Conservation (phyloP, 2,888 invertebrate genomes). For the Drosophila ustulata region DNA sequence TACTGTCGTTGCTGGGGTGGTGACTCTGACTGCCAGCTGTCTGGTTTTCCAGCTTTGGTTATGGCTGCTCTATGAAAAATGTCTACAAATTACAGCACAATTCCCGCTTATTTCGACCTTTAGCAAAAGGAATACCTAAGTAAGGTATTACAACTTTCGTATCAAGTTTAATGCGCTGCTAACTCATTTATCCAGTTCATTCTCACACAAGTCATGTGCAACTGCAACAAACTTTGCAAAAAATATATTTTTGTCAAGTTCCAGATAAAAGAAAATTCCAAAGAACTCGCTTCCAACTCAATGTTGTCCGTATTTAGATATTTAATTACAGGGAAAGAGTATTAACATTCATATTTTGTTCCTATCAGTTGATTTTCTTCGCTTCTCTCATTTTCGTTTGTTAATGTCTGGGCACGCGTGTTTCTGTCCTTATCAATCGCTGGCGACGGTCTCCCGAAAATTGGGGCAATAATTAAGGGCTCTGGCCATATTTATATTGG, state of each 20-base stretch:
- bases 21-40: slow-evolving; percentile 34
- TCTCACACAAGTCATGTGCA: neutral
- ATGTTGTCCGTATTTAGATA: neutral
- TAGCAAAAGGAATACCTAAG: slow-evolving; percentile 21
- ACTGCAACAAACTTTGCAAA: neutral
- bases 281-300: neutral
- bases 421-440: slow-evolving; percentile 27
- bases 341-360: neutral
- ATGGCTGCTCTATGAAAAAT: slow-evolving; percentile 57
- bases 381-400: slow-evolving; percentile 2
- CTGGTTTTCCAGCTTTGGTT: slow-evolving; percentile 34
- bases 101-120: slow-evolving; percentile 28
- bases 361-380: slow-evolving; percentile 4
- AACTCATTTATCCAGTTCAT: slow-evolving; percentile 9
- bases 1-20: slow-evolving; percentile 19
- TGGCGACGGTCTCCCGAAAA: slow-evolving; percentile 41
- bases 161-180: slow-evolving; percentile 30
- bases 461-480: slow-evolving; percentile 54
- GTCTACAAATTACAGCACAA: slow-evolving; percentile 64
- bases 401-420: slow-evolving; percentile 46
- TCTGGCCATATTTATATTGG: slow-evolving; percentile 33
- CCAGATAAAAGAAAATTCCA: neutral
- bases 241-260: neutral
- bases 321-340: neutral
- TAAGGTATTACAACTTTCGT: slow-evolving; percentile 49